phyloP scores from a whole-genome alignment of 1,140 invertebrate genomes.

The Geopemphigus sp. region DNA sequence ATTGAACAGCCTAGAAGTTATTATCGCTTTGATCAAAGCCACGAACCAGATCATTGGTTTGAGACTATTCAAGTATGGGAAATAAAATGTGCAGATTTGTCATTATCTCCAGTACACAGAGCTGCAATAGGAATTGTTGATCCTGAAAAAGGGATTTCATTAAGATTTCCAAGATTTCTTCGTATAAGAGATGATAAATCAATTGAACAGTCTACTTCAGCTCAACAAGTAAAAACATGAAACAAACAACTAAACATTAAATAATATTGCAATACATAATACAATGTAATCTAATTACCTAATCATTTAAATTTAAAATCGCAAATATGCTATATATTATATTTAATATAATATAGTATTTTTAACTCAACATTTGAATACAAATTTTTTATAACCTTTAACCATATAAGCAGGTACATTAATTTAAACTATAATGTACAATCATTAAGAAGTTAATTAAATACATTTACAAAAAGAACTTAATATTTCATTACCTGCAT shows the following conservation, averaged over 20 bases:
- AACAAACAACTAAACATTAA: constrained; percentile 51
- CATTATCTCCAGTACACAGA: constrained; percentile 89
- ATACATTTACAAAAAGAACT: background rate
- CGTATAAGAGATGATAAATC: constrained; percentile 91
- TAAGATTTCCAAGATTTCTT: constrained; percentile 93
- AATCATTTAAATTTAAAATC: too few species aligned
- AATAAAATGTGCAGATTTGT: constrained; percentile 97
- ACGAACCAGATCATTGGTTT: constrained; percentile 94
- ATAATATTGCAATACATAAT: constrained; percentile 1
- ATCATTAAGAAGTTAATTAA: background rate
- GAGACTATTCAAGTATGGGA: constrained; percentile 93
- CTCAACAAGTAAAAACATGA: constrained; percentile 85
- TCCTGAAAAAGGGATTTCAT: constrained; percentile 88
- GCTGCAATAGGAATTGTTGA: constrained; percentile 90
- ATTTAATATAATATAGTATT: background rate
- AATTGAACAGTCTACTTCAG: constrained; percentile 88
- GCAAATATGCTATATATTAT: too few species aligned
- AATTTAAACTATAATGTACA: background rate
- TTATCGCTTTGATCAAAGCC: constrained; percentile 74
- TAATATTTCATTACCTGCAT: background rate
- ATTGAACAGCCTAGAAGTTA: constrained; percentile 78
- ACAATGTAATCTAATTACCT: background rate
- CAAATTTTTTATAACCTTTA: background rate
- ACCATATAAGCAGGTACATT: background rate
- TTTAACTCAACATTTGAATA: background rate